These are phyloP conservation scores for human DNA, from an alignment of 2,113 vertebrate genomes.

Conservation along the genomic window GRCh38 chr2:113478001-113478500, in stretches of 20 bases:
- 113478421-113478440: no score
- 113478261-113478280: neutral
- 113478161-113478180: neutral
- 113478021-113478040: neutral
- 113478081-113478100: neutral
- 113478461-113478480: no score
- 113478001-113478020: neutral
- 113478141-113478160: neutral
- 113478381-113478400: no score
- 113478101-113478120: neutral
- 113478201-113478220: neutral
- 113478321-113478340: no score
- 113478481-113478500: no score
- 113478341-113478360: no score
- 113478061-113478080: neutral
- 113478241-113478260: neutral
- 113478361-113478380: no score
- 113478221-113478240: neutral
- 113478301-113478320: no score
- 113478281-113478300: no score
- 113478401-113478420: no score
- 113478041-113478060: neutral
- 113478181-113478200: neutral
- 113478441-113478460: no score
- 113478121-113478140: neutral